Percentiles rank a stretch among this genome's conserved stretches.
These are phyloP conservation scores for Mus spicilegus DNA, from an alignment of 2,113 vertebrate species.

Conservation along the genomic window DNA sequence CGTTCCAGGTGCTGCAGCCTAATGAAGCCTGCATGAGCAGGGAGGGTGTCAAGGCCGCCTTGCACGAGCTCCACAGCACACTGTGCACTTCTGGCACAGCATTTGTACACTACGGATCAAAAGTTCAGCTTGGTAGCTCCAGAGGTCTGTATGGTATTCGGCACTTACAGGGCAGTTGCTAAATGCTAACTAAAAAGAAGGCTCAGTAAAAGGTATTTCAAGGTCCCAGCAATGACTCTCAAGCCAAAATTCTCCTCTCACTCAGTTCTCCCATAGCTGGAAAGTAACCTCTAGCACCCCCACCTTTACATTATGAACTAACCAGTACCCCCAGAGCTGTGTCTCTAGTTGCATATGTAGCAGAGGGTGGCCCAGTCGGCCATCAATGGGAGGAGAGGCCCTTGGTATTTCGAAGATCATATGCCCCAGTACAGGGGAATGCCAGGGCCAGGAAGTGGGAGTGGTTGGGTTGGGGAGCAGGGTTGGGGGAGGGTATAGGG, in stretches of 20 bases:
- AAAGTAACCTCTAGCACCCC: neutral
- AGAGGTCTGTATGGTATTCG: neutral
- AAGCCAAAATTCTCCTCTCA: neutral
- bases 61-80: neutral
- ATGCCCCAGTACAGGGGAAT: too few species aligned
- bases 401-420: too few species aligned
- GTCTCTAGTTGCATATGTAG: too few species aligned
- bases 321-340: too few species aligned
- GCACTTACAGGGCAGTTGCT: neutral
- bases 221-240: neutral
- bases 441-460: too few species aligned
- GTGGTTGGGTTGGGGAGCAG: too few species aligned
- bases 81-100: too few species aligned
- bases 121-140: neutral
- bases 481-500: too few species aligned
- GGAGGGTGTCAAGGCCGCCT: neutral
- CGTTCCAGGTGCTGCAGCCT: neutral
- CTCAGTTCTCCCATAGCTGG: neutral
- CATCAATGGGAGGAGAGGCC: too few species aligned
- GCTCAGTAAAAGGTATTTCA: constrained; percentile 23
- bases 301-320: neutral
- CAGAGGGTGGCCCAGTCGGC: too few species aligned
- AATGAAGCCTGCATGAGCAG: neutral
- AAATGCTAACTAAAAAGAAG: neutral
- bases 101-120: neutral